These are phyloP conservation scores for Mimumesa dahlbomi DNA, from an alignment of 2,888 invertebrate species.

Conservation along the genomic window DNA sequence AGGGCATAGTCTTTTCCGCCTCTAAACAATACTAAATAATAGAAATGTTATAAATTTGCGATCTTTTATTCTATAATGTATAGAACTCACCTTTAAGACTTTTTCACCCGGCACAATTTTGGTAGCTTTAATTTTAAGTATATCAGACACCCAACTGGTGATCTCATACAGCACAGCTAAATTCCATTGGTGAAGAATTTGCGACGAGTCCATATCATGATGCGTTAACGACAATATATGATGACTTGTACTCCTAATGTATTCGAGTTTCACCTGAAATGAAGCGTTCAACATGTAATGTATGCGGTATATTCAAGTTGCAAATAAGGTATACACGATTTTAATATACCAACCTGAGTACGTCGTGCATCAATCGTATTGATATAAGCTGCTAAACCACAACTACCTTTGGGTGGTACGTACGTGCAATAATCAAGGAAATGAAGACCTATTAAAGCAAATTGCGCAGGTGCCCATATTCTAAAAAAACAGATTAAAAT, in stretches of 20 bases:
- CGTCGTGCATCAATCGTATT: conserved; percentile 67
- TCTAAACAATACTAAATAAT: conserved; percentile 72
- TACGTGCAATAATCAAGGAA: conserved; percentile 76
- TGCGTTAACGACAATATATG: conserved; percentile 72
- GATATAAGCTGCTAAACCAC: conserved; percentile 73
- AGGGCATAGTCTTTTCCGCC: conserved; percentile 70
- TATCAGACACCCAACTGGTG: conserved; percentile 71
- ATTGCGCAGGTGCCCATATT: conserved; percentile 72
- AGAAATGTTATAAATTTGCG: conserved; percentile 9
- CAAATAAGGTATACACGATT: too few relatives aligned
- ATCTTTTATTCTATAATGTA: conserved; percentile 2
- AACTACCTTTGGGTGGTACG: conserved; percentile 75
- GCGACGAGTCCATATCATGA: conserved; percentile 60
- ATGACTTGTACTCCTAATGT: conserved; percentile 48
- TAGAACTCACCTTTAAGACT: conserved; percentile 70
- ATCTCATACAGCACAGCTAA: conserved; percentile 71
- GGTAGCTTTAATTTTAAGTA: conserved; percentile 74
- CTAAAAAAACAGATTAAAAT: conserved; percentile 54
- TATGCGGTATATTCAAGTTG: background rate
- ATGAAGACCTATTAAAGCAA: conserved; percentile 71
- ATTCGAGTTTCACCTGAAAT: conserved; percentile 54
- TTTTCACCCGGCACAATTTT: conserved; percentile 67
- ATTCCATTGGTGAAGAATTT: conserved; percentile 75
- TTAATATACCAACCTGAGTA: conserved; percentile 67
- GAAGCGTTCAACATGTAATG: conserved; percentile 6